A percentile compares a stretch with the other conserved stretches of the same genome.
Evolutionary conservation across 2,888 invertebrate genomes (phyloP).

Genomic region (Glomeris marginata): DNA sequence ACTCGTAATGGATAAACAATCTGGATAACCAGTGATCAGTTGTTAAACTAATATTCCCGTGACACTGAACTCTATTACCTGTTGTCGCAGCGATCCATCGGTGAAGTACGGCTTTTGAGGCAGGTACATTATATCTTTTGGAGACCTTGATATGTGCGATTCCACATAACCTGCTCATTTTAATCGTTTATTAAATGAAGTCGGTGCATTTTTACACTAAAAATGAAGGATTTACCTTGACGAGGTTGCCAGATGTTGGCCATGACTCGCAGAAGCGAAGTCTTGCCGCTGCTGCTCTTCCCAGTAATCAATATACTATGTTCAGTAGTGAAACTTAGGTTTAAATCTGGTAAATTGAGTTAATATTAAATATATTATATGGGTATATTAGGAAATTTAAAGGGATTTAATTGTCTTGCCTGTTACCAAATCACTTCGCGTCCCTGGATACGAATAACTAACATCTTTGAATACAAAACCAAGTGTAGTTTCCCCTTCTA

Average conservation of each 20-base stretch:
- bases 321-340: slow-evolving; percentile 31
- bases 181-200: not conserved
- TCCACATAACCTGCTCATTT: slow-evolving; percentile 15
- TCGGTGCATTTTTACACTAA: not conserved
- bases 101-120: slow-evolving; percentile 42
- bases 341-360: slow-evolving; percentile 29
- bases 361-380: slow-evolving; percentile 6
- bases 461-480: slow-evolving; percentile 16
- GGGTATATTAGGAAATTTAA: not conserved
- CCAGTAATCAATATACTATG: slow-evolving; percentile 39
- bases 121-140: slow-evolving; percentile 33
- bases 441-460: slow-evolving; percentile 15
- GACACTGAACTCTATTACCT: too few species aligned
- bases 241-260: slow-evolving; percentile 39
- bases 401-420: slow-evolving; percentile 17
- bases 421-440: slow-evolving; percentile 12
- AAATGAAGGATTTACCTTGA: not conserved
- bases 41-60: too few species aligned
- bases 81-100: slow-evolving; percentile 37
- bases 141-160: slow-evolving; percentile 21
- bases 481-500: not conserved
- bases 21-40: slow-evolving; percentile 12
- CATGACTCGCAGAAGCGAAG: slow-evolving; percentile 39
- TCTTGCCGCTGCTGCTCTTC: slow-evolving; percentile 41
- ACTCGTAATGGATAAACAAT: slow-evolving; percentile 22